Evolutionary conservation across 2,113 vertebrate genomes (phyloP).

Genomic region (Synchiropus splendidus): DNA sequence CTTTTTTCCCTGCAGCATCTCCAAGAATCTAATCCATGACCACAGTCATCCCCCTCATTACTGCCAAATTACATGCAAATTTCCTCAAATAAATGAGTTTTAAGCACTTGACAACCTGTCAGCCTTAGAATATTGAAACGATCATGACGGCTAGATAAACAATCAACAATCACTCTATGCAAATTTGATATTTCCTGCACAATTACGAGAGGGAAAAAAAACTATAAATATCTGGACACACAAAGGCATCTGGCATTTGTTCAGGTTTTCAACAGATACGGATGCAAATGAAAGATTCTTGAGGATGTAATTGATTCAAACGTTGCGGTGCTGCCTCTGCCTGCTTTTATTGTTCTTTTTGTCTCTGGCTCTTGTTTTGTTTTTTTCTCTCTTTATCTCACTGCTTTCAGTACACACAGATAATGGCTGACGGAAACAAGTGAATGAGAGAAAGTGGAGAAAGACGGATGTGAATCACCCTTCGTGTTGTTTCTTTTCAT

Average conservation of each 20-base stretch:
- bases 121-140: constrained; percentile 92
- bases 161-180: constrained; percentile 99
- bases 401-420: constrained; percentile 60
- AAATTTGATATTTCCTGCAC: constrained; percentile 99
- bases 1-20: constrained; percentile 74
- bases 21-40: constrained; percentile 83
- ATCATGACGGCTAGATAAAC: constrained; percentile 96
- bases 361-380: constrained; percentile 42
- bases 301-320: constrained; percentile 76
- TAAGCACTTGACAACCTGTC: constrained; percentile 99
- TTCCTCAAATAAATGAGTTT: constrained; percentile 98
- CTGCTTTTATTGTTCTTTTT: constrained; percentile 55
- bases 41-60: constrained; percentile 92
- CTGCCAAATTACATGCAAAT: constrained; percentile 98
- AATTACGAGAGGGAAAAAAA: constrained; percentile 72
- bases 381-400: constrained; percentile 48
- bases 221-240: constrained; percentile 95
- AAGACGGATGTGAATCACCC: constrained; percentile 39
- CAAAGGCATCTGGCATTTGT: constrained; percentile 96
- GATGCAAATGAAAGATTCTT: constrained; percentile 76
- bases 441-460: constrained; percentile 31
- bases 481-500: constrained; percentile 46
- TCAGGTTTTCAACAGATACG: constrained; percentile 73
- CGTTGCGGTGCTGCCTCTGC: constrained; percentile 49
- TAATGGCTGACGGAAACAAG: constrained; percentile 66